phyloP scores from a whole-genome alignment of 1,140 invertebrate species.

The Euura lappo region DNA sequence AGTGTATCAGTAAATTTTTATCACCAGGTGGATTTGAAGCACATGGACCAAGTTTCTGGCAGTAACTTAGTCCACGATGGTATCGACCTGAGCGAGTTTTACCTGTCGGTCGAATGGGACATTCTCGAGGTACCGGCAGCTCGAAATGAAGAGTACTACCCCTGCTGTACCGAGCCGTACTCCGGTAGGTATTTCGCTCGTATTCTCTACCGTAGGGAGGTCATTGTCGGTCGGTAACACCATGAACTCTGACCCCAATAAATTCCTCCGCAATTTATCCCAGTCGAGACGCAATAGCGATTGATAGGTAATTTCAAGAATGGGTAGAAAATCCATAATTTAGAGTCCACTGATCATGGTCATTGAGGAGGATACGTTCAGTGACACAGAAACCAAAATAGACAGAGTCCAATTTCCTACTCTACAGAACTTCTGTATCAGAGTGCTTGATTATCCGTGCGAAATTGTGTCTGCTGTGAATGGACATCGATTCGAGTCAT shows the following conservation, averaged over 20 bases:
- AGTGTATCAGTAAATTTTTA: conserved; percentile 19
- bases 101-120: conserved; percentile 96
- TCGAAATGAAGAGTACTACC: conserved; percentile 92
- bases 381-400: no score
- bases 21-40: conserved; percentile 81
- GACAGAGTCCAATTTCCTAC: no score
- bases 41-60: conserved; percentile 78
- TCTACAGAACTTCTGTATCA: no score
- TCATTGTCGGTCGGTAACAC: not conserved
- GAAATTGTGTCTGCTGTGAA: no score
- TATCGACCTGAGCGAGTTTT: conserved; percentile 90
- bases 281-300: no score
- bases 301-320: no score
- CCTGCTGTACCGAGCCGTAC: conserved; percentile 81
- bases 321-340: no score
- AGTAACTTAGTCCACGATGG: conserved; percentile 81
- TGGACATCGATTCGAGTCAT: no score
- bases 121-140: conserved; percentile 86
- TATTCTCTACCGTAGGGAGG: not conserved
- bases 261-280: no score
- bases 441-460: no score
- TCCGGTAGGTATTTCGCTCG: conserved; percentile 65
- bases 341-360: no score
- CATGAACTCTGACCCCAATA: not conserved
- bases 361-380: no score